These are phyloP conservation scores for Trididemnum miniatum DNA, from an alignment of 23 tunicate species.

Conservation along the genomic window DNA sequence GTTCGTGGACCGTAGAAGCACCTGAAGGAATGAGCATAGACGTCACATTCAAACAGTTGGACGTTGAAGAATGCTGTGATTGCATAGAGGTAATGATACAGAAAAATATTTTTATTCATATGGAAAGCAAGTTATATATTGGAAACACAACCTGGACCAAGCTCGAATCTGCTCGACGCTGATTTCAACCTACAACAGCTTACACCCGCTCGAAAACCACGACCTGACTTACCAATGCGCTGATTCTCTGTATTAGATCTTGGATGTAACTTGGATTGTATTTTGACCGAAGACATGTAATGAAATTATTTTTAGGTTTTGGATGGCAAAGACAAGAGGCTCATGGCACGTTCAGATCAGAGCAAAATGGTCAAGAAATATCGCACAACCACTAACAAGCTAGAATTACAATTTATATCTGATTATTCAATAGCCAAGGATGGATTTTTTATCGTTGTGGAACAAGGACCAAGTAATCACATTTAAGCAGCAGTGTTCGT, in stretches of 20 bases:
- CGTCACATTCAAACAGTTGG: background rate
- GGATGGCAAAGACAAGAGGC: conserved; percentile 20
- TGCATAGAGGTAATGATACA: conserved; percentile 44
- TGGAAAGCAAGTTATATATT: no score
- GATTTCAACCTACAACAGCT: no score
- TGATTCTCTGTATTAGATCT: no score
- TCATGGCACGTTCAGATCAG: conserved; percentile 2
- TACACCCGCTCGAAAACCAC: no score
- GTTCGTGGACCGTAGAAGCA: conserved; percentile 67
- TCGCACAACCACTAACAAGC: conserved; percentile 1
- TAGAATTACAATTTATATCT: conserved; percentile 13
- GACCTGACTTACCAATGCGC: no score
- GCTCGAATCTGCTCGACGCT: no score
- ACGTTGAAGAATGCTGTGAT: conserved; percentile 50
- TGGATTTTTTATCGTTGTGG: conserved; percentile 28
- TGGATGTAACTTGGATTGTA: no score
- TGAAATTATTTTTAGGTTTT: conserved; percentile 28
- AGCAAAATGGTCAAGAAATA: background rate
- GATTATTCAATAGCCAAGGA: conserved; percentile 14
- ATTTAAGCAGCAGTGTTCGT: background rate
- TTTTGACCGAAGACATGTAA: no score
- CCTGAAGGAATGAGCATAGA: background rate
- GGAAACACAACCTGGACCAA: no score
- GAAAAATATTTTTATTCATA: no score
- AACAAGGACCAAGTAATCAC: conserved; percentile 17